phyloP scores from a whole-genome alignment of 2,113 vertebrate species.

The Lepus timidus region DNA sequence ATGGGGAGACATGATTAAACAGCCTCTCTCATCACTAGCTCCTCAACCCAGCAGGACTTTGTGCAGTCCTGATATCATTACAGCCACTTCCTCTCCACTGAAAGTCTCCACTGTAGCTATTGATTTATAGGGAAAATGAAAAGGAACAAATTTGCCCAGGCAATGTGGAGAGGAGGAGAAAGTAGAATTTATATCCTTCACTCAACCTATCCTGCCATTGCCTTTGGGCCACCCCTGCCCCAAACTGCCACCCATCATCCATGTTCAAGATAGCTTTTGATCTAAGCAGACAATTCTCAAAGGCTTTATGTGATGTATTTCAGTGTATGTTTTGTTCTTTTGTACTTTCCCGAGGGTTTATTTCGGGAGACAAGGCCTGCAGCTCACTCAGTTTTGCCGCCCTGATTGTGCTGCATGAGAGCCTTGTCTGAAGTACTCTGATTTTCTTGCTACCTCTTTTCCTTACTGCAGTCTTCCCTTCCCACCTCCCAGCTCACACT shows the following conservation, averaged over 20 bases:
- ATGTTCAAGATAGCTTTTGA: neutral
- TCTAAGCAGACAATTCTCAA: neutral
- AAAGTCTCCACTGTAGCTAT: neutral
- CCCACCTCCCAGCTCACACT: accelerated
- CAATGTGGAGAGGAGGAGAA: neutral
- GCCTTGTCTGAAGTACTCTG: neutral
- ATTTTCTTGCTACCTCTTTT: neutral
- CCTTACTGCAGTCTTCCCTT: neutral
- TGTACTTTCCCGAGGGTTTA: neutral
- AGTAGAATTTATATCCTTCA: neutral
- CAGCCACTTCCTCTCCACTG: neutral
- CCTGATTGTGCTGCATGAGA: too few species aligned
- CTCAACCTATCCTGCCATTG: neutral
- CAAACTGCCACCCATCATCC: neutral
- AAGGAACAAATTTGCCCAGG: neutral
- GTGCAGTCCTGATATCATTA: neutral
- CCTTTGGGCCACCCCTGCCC: neutral
- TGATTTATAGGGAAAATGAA: neutral
- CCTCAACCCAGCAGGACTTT: neutral
- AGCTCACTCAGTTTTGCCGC: neutral
- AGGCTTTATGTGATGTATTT: neutral
- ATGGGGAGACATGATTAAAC: neutral
- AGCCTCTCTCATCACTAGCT: neutral
- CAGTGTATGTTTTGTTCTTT: neutral
- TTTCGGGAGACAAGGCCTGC: neutral